These are phyloP conservation scores for Sciaenops ocellatus DNA, from an alignment of 2,797 vertebrate species.

Conservation along the genomic window DNA sequence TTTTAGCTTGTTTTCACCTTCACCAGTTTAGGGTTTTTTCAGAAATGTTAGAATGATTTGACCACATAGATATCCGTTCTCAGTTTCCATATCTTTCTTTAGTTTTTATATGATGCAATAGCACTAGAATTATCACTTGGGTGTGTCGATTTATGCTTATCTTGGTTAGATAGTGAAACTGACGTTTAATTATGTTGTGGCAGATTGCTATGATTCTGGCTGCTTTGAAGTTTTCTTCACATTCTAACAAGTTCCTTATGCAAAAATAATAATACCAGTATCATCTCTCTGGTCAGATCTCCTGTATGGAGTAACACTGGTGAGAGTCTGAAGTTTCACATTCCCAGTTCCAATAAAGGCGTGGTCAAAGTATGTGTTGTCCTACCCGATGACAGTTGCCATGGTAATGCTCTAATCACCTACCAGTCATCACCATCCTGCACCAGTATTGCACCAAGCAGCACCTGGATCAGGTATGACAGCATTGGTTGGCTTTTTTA, in stretches of 20 bases:
- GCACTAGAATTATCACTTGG: not conserved
- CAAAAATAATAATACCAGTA: too few relatives aligned
- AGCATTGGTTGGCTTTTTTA: not conserved
- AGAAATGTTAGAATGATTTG: not conserved
- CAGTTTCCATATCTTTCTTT: not conserved
- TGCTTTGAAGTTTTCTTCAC: not conserved
- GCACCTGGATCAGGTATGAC: constrained; percentile 89
- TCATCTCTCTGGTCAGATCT: constrained; percentile 78
- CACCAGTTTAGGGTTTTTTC: not conserved
- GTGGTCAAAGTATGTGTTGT: constrained; percentile 85
- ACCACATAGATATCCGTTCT: not conserved
- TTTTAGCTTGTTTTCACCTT: too few relatives aligned
- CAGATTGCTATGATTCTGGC: not conserved
- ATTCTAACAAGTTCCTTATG: too few relatives aligned
- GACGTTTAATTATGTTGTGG: not conserved
- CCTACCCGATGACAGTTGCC: constrained; percentile 84
- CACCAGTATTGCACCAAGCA: constrained; percentile 79
- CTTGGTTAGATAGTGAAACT: not conserved
- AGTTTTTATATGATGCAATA: not conserved
- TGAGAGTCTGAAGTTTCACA: constrained; percentile 86
- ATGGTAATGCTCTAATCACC: constrained; percentile 75
- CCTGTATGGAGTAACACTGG: constrained; percentile 83
- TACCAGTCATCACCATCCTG: constrained; percentile 89
- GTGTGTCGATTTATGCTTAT: not conserved
- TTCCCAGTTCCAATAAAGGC: constrained; percentile 87